phyloP scores from a whole-genome alignment of 1,140 invertebrate genomes.

The Drosophila auraria region DNA sequence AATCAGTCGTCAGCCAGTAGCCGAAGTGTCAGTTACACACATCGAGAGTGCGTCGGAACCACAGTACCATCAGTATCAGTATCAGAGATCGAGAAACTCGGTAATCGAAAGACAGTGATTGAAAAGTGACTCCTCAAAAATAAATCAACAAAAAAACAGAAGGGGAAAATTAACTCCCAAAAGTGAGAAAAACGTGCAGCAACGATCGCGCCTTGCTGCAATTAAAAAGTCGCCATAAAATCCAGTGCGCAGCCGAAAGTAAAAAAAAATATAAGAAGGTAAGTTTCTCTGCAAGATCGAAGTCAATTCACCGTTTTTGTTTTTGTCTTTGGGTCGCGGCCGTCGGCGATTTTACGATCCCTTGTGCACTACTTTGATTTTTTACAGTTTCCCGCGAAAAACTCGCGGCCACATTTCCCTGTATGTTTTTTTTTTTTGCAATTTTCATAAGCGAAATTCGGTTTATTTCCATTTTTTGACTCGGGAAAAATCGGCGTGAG shows the following conservation, averaged over 20 bases:
- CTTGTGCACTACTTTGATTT: slow-evolving; percentile 80
- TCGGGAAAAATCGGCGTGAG: slow-evolving; percentile 38
- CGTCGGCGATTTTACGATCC: slow-evolving; percentile 76
- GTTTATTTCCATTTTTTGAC: slow-evolving; percentile 35
- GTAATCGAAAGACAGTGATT: slow-evolving; percentile 24
- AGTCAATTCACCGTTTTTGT: slow-evolving; percentile 76
- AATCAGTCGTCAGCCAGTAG: slow-evolving; percentile 83
- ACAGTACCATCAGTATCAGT: slow-evolving; percentile 14
- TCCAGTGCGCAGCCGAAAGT: slow-evolving; percentile 18
- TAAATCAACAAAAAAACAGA: neutral
- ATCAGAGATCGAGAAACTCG: slow-evolving; percentile 34
- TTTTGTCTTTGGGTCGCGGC: slow-evolving; percentile 41
- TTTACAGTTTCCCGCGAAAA: slow-evolving; percentile 77
- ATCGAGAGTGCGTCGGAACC: slow-evolving; percentile 39
- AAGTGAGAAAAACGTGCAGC: slow-evolving; percentile 41
- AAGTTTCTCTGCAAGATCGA: slow-evolving; percentile 54
- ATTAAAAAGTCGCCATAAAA: slow-evolving; percentile 70
- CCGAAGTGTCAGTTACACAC: slow-evolving; percentile 81
- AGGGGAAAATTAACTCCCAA: slow-evolving; percentile 10
- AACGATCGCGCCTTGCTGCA: slow-evolving; percentile 52
- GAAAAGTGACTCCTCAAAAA: slow-evolving; percentile 22
- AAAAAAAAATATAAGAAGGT: slow-evolving; percentile 52
- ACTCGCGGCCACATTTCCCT: slow-evolving; percentile 33
- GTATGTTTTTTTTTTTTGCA: slow-evolving; percentile 50
- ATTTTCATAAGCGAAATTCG: slow-evolving; percentile 40